Percentiles rank a stretch among this genome's conserved stretches.
These are phyloP conservation scores for Lysiphlebus fabarum DNA, from an alignment of 1,140 invertebrate species.

Conservation along the genomic window DNA sequence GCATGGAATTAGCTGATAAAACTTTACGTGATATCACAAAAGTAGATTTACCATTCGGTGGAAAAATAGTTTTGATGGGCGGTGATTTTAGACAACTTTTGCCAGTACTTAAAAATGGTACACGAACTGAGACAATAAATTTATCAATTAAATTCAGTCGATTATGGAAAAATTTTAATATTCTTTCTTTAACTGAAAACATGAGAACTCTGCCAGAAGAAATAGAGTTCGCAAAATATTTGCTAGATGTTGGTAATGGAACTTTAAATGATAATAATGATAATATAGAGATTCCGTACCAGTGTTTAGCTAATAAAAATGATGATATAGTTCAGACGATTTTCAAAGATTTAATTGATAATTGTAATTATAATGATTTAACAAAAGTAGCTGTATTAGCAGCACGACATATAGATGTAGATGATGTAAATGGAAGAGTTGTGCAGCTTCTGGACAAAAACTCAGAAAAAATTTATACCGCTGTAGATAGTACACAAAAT, in stretches of 20 bases:
- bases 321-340: slow-evolving; percentile 12
- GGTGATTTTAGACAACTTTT: slow-evolving; percentile 34
- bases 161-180: slow-evolving; percentile 22
- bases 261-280: slow-evolving; percentile 19
- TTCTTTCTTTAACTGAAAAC: slow-evolving; percentile 25
- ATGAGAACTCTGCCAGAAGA: slow-evolving; percentile 22
- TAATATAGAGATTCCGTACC: slow-evolving; percentile 12
- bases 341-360: slow-evolving; percentile 14
- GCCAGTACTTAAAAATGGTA: slow-evolving; percentile 27
- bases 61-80: slow-evolving; percentile 30
- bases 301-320: slow-evolving; percentile 2
- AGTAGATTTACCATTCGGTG: slow-evolving; percentile 29
- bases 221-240: slow-evolving; percentile 22
- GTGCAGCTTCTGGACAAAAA: slow-evolving; percentile 17
- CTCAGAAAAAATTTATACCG: slow-evolving; percentile 14
- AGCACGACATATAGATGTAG: slow-evolving; percentile 22
- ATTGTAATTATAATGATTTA: slow-evolving; percentile 16
- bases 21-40: slow-evolving; percentile 26
- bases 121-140: slow-evolving; percentile 28
- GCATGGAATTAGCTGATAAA: slow-evolving; percentile 27
- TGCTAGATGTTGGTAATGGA: slow-evolving; percentile 25
- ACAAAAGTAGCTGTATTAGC: slow-evolving; percentile 22
- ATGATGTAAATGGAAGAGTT: slow-evolving; percentile 27
- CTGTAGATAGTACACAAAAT: slow-evolving; percentile 18
- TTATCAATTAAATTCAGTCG: slow-evolving; percentile 25